phyloP scores from a whole-genome alignment of 2,797 vertebrate species.

The Cephalopachus bancanus region DNA sequence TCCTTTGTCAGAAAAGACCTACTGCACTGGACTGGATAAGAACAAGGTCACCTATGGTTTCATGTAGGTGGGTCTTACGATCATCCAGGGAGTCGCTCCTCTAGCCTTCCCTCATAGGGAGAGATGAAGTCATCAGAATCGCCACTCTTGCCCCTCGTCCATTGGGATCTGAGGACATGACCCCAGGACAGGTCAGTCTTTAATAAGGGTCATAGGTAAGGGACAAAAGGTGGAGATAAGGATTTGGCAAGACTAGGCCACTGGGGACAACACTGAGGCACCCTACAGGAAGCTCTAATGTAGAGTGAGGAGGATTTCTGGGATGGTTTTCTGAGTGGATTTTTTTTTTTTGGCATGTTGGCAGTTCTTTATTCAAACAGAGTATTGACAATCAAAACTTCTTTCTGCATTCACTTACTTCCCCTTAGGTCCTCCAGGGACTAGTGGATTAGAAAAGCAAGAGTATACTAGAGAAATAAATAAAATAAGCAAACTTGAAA shows the following conservation, averaged over 20 bases:
- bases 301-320: neutral
- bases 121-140: neutral
- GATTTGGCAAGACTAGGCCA: neutral
- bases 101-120: neutral
- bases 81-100: neutral
- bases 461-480: neutral
- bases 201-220: neutral
- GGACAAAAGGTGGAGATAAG: neutral
- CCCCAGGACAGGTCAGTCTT: neutral
- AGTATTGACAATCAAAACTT: conserved; percentile 34
- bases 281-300: neutral
- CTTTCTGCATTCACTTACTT: neutral
- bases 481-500: conserved; percentile 59
- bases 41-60: neutral
- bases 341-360: neutral
- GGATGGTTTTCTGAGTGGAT: neutral
- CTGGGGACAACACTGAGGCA: neutral
- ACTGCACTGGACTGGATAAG: neutral
- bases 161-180: neutral
- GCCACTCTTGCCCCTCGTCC: neutral
- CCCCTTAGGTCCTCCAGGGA: neutral
- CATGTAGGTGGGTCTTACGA: neutral
- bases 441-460: conserved; percentile 45
- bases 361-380: neutral
- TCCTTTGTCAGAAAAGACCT: neutral